Percentiles rank a stretch among this genome's conserved stretches.
phyloP scores from a whole-genome alignment of 2,888 invertebrate genomes.

The Drosophila paramelanica region DNA sequence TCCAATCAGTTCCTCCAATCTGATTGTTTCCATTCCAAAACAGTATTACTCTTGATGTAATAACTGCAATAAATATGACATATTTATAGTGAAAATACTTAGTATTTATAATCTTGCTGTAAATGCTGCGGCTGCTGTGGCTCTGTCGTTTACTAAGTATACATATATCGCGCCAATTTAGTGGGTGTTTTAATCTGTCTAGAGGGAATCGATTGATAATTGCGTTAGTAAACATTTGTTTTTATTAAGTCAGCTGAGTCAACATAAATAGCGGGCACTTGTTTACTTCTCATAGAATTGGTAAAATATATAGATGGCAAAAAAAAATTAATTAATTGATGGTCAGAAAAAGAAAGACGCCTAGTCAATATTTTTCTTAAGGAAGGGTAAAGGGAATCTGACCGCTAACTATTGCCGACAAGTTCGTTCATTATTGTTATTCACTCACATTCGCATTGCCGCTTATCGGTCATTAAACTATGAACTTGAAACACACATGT shows the following conservation, averaged over 20 bases:
- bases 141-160: too few species aligned
- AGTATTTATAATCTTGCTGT: background rate
- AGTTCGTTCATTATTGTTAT: background rate
- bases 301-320: background rate
- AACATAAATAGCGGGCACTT: too few species aligned
- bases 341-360: too few species aligned
- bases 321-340: background rate
- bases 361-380: too few species aligned
- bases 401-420: background rate
- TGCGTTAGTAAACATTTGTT: too few species aligned
- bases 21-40: slow-evolving; percentile 1
- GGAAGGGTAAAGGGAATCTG: background rate
- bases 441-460: slow-evolving; percentile 12
- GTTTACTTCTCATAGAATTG: background rate
- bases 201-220: too few species aligned
- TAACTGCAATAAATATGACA: background rate
- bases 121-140: background rate
- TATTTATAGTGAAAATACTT: background rate
- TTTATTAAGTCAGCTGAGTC: too few species aligned
- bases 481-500: slow-evolving; percentile 75
- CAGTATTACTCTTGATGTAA: slow-evolving; percentile 9
- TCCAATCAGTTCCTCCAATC: slow-evolving; percentile 14
- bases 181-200: too few species aligned
- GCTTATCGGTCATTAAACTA: slow-evolving; percentile 76
- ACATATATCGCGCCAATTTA: too few species aligned